Percentiles rank a stretch among this genome's conserved stretches.
phyloP scores from a whole-genome alignment of 2,888 invertebrate genomes.

The Acrobasis consociella region DNA sequence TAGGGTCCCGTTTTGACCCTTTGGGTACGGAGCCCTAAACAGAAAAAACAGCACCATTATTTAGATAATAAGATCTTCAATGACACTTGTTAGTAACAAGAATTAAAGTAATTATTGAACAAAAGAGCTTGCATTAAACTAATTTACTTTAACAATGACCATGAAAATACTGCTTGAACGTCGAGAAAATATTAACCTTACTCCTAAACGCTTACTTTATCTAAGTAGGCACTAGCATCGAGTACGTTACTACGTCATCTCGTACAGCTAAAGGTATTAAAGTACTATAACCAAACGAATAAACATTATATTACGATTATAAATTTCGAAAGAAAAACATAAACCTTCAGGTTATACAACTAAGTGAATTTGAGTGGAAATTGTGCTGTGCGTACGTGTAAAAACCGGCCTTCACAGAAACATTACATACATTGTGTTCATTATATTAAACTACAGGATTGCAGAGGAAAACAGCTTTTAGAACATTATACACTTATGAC shows the following conservation, averaged over 20 bases:
- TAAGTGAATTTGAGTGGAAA: background rate
- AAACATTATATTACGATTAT: conserved; percentile 12
- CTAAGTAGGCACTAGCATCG: background rate
- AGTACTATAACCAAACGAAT: conserved; percentile 8
- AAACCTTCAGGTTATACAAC: conserved; percentile 1
- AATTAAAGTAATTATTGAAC: too few species aligned
- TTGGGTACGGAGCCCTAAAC: too few species aligned
- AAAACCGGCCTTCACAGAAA: background rate
- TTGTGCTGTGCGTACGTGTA: background rate
- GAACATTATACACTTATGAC: too few species aligned
- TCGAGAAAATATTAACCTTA: background rate
- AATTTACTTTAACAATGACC: background rate
- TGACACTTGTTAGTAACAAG: too few species aligned
- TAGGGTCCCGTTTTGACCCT: too few species aligned
- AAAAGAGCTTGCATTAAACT: background rate
- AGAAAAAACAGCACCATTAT: too few species aligned
- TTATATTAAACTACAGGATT: too few species aligned
- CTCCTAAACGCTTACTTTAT: background rate
- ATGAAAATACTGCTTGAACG: background rate
- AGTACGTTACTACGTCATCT: background rate
- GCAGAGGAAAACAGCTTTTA: too few species aligned
- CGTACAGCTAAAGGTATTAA: background rate
- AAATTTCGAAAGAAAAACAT: conserved; percentile 9
- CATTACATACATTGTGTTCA: background rate
- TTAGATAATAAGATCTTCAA: too few species aligned